These are phyloP conservation scores for Cryptocephalus moraei DNA, from an alignment of 2,888 invertebrate genomes.

Conservation along the genomic window DNA sequence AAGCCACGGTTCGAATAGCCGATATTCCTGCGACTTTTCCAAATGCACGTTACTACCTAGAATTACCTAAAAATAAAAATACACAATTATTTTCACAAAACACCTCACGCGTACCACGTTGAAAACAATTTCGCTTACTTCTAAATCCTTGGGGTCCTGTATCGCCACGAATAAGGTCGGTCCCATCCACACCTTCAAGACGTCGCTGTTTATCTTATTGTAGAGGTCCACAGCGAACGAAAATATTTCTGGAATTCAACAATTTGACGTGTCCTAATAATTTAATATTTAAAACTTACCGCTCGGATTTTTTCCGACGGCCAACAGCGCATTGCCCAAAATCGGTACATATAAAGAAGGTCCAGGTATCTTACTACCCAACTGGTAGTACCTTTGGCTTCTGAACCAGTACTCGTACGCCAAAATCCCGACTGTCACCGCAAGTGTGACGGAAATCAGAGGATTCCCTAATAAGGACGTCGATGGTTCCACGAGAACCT, in stretches of 20 bases:
- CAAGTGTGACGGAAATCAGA: no score
- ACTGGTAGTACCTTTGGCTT: slow-evolving; percentile 16
- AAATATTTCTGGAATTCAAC: slow-evolving; percentile 12
- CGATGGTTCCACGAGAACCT: no score
- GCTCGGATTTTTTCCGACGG: slow-evolving; percentile 11
- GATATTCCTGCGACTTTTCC: slow-evolving; percentile 34
- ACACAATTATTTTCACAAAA: no score
- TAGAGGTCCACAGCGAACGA: slow-evolving; percentile 3
- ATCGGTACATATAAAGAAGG: slow-evolving; percentile 14
- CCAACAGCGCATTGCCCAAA: slow-evolving; percentile 17
- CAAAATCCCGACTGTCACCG: no score
- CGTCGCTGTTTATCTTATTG: slow-evolving; percentile 8
- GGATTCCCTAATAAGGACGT: no score
- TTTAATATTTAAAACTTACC: slow-evolving; percentile 6
- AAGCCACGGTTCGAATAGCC: slow-evolving; percentile 36
- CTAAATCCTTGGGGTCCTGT: slow-evolving; percentile 15
- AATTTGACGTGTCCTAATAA: no score
- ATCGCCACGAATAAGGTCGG: slow-evolving; percentile 14
- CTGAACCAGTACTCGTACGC: slow-evolving; percentile 19
- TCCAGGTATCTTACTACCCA: slow-evolving; percentile 22
- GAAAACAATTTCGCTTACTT: slow-evolving; percentile 10
- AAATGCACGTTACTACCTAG: slow-evolving; percentile 32
- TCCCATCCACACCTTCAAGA: slow-evolving; percentile 15
- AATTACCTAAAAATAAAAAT: slow-evolving; percentile 13
- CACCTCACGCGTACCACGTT: no score